Evolutionary conservation across 2,113 vertebrate species (phyloP).

Genomic region (Martes martes): DNA sequence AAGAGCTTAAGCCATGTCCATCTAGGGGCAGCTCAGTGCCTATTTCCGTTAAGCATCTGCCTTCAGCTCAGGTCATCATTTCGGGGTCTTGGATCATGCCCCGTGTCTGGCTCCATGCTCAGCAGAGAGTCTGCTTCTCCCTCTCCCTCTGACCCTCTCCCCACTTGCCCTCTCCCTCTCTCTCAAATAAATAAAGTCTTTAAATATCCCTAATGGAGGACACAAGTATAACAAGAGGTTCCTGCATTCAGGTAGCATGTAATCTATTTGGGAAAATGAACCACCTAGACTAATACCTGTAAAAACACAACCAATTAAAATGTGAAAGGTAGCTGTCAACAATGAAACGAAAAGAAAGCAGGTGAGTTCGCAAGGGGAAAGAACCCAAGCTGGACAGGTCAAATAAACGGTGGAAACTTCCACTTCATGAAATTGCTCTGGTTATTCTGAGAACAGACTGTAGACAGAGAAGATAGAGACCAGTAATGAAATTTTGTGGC

Average conservation of each 20-base stretch:
- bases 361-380: not conserved
- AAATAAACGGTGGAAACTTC: not conserved
- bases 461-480: not conserved
- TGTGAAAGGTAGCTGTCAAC: not conserved
- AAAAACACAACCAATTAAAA: not conserved
- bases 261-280: not conserved
- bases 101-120: not conserved
- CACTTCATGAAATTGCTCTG: not conserved
- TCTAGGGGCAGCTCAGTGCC: not conserved
- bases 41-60: not conserved
- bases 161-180: not conserved
- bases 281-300: not conserved
- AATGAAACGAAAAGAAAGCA: not conserved
- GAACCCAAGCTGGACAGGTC: not conserved
- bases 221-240: not conserved
- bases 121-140: not conserved
- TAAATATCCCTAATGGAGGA: not conserved
- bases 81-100: not conserved
- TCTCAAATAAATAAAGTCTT: not conserved
- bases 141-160: not conserved
- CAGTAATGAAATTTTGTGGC: not conserved
- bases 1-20: not conserved
- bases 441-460: not conserved
- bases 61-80: not conserved
- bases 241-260: not conserved